Base-by-base conservation (phyloP, 2,888 invertebrate genomes). In the Meteorus colon region DNA sequence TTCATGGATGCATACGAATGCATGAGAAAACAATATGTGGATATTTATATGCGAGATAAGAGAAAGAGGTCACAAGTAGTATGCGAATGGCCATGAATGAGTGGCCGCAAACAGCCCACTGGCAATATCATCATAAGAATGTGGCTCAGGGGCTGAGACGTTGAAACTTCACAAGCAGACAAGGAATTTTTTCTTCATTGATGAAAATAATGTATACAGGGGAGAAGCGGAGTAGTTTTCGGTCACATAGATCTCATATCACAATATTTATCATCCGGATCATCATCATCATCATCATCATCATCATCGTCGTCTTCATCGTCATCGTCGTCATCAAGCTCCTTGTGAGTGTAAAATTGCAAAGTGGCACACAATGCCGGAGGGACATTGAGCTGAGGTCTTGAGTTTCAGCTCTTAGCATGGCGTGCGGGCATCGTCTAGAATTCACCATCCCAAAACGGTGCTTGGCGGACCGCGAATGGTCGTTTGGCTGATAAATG, bases 401-500 rank as follows among this genome's bases (percentile, higher is more conserved):
- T 62, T 14, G 48, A 37, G 31, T 34, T 59, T 62, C 24, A 29
- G 6, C 4, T 37, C 24, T 14, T 29, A 51, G 41, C 60, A 59
- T 48, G 37, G 48, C 45, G 62, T 29, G 29, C 34, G 62, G 45
- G 68, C 74, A 74, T 74, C 68, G 60, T 68, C 74, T 60, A 48
- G 62, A 37, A 45, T 59, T 31, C 41, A 37, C 41, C 75, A 63
- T 48, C 60, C 80, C 79, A 77, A 81, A 81, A 81, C 79, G 81
- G 78, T 82, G 83, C 81, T 83, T 79, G 81, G 78, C 80, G 77
- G 81, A 84, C 84, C 85, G 79, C 83, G 83, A 84, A 85, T 83
- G 79, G 82, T 78, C 82, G 82, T 83, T 85, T 83, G 81, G 81
- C 78, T 76, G 83, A 81, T 79, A 78, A 85, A 86, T 84, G 84